Evolutionary conservation across 2,113 vertebrate species (phyloP).

Genomic region (Gnathonemus echidnorhynchus): DNA sequence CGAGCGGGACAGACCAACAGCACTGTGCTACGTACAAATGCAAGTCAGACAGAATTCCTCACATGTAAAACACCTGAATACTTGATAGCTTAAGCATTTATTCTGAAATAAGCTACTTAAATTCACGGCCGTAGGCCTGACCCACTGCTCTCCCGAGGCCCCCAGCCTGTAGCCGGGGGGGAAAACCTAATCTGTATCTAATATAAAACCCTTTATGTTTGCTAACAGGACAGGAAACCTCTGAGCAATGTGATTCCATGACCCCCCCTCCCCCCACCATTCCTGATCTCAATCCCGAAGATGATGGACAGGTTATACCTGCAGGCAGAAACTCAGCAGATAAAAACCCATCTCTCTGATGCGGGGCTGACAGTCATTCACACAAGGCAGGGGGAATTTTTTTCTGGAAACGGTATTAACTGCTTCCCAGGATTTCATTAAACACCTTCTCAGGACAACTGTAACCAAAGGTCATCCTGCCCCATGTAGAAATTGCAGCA

Average conservation of each 20-base stretch:
- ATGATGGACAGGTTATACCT: constrained; percentile 33
- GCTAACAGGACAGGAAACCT: not conserved
- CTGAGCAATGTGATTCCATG: not conserved
- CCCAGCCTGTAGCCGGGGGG: not conserved
- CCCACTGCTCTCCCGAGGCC: not conserved
- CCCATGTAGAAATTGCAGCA: not conserved
- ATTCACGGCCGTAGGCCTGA: not conserved
- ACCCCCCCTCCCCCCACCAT: not conserved
- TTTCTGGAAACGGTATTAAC: not conserved
- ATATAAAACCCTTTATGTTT: not conserved
- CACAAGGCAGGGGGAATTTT: not conserved
- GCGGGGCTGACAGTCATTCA: constrained; percentile 14
- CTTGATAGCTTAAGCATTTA: not conserved
- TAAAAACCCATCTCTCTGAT: constrained; percentile 27
- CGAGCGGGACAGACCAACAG: not conserved
- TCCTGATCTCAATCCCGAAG: not conserved
- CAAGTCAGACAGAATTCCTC: not conserved
- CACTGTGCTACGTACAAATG: not conserved
- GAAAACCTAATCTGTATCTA: not conserved
- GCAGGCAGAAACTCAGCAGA: constrained; percentile 15
- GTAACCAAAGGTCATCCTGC: not conserved
- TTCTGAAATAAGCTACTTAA: not conserved
- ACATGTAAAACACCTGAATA: not conserved
- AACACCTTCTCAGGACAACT: not conserved
- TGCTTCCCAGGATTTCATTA: not conserved